These are phyloP conservation scores for Centropus bengalensis DNA, from an alignment of 2,113 vertebrate genomes.

Conservation along the genomic window DNA sequence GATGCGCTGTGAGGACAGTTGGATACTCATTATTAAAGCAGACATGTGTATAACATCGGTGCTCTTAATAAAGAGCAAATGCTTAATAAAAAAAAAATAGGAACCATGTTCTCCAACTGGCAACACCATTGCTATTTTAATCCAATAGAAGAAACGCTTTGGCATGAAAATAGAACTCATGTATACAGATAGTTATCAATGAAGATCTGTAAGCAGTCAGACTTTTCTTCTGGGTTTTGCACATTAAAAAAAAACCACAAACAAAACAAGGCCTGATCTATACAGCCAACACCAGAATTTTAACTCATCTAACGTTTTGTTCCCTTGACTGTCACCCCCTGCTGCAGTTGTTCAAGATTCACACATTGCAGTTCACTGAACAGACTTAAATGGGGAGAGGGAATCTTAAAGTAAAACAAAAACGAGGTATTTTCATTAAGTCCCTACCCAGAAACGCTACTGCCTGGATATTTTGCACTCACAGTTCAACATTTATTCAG, in stretches of 20 bases:
- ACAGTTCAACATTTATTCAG: not conserved
- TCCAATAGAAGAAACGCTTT: not conserved
- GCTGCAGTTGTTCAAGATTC: not conserved
- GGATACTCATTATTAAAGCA: not conserved
- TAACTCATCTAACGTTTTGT: not conserved
- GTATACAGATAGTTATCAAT: not conserved
- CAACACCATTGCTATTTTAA: not conserved
- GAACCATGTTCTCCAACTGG: not conserved
- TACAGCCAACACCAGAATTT: not conserved
- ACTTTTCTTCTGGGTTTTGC: not conserved
- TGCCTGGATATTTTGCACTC: not conserved
- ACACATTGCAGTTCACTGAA: not conserved
- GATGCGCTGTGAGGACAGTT: slow-evolving; percentile 14
- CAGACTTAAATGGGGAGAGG: not conserved
- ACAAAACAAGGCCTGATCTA: not conserved
- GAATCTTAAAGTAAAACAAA: not conserved
- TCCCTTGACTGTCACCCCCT: not conserved
- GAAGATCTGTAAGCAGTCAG: not conserved
- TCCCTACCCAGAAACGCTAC: not conserved
- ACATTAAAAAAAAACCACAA: not conserved
- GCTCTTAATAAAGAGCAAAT: not conserved
- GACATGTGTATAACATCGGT: not conserved
- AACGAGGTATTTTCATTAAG: not conserved
- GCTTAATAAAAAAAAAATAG: not conserved
- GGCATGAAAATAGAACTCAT: not conserved